These are phyloP conservation scores for Barnardius zonarius DNA, from an alignment of 2,113 vertebrate species.

Conservation along the genomic window DNA sequence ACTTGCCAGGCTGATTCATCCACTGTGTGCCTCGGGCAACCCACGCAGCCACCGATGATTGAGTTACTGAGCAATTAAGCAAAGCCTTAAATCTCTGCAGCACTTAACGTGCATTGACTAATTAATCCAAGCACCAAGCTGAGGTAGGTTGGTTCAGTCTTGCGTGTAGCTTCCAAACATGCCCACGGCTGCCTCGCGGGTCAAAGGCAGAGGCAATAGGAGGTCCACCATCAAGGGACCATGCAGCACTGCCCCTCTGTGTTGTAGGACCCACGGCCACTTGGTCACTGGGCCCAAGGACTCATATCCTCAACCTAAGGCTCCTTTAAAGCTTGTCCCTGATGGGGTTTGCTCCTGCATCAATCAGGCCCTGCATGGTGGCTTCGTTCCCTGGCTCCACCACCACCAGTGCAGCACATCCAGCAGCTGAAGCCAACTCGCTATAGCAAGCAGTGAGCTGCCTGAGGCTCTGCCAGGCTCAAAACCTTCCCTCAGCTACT, in stretches of 20 bases:
- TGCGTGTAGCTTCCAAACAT: constrained; percentile 22
- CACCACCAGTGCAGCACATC: not conserved
- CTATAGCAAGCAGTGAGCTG: not conserved
- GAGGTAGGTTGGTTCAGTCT: constrained; percentile 57
- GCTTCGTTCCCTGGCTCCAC: not conserved
- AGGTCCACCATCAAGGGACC: not conserved
- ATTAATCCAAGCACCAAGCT: constrained; percentile 44
- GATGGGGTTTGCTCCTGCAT: not conserved
- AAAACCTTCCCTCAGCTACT: not conserved
- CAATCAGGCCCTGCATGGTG: not conserved
- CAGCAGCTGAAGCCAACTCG: not conserved
- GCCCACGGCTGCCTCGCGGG: not conserved
- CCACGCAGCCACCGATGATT: constrained; percentile 48
- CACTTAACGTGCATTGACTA: constrained; percentile 53
- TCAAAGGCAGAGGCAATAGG: not conserved
- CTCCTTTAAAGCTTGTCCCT: not conserved
- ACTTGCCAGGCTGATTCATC: constrained; percentile 60
- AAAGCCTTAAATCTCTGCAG: constrained; percentile 49
- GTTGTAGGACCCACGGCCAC: accelerated
- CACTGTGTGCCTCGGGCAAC: constrained; percentile 16
- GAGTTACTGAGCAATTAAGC: constrained; percentile 48
- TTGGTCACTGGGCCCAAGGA: not conserved
- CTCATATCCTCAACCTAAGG: not conserved
- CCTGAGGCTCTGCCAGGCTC: not conserved
- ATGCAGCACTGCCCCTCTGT: not conserved